phyloP scores from a whole-genome alignment of 2,797 vertebrate genomes.

The Cetoscarus ocellatus region DNA sequence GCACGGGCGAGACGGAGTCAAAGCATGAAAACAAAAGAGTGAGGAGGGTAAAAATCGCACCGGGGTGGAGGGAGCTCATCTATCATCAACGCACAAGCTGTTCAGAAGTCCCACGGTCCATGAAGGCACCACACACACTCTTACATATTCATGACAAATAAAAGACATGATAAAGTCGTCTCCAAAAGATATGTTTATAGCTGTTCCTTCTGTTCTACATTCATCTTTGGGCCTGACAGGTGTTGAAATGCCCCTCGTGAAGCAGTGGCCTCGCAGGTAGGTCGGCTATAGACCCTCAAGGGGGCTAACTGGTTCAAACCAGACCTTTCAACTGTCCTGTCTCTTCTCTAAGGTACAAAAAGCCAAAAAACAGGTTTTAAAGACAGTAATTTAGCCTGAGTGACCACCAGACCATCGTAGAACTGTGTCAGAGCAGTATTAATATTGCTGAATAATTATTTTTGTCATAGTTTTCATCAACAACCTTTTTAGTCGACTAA shows the following conservation, averaged over 20 bases:
- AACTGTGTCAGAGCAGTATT: background rate
- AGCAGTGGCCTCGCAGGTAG: too few species aligned
- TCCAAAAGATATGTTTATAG: too few species aligned
- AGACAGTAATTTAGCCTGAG: background rate
- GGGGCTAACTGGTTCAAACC: too few species aligned
- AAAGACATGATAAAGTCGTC: background rate
- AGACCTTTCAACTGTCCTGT: too few species aligned
- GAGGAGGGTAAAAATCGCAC: slow-evolving; percentile 29
- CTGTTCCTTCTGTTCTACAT: too few species aligned
- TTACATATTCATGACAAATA: slow-evolving; percentile 1
- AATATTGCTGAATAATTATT: too few species aligned
- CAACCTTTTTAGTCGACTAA: too few species aligned
- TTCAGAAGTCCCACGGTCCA: slow-evolving; percentile 12
- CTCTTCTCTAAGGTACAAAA: too few species aligned
- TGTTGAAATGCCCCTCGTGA: too few species aligned
- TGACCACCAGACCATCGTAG: background rate
- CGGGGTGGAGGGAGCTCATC: slow-evolving; percentile 12
- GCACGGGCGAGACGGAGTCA: slow-evolving; percentile 40
- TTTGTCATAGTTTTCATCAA: too few species aligned
- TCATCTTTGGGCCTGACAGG: too few species aligned
- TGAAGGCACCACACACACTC: slow-evolving; percentile 8
- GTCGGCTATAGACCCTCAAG: too few species aligned
- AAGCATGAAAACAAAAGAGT: slow-evolving; percentile 49
- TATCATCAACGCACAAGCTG: slow-evolving; percentile 25
- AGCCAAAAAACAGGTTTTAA: background rate